Conservation (phyloP, 2,888 invertebrate genomes). For the Timema cristinae region DNA sequence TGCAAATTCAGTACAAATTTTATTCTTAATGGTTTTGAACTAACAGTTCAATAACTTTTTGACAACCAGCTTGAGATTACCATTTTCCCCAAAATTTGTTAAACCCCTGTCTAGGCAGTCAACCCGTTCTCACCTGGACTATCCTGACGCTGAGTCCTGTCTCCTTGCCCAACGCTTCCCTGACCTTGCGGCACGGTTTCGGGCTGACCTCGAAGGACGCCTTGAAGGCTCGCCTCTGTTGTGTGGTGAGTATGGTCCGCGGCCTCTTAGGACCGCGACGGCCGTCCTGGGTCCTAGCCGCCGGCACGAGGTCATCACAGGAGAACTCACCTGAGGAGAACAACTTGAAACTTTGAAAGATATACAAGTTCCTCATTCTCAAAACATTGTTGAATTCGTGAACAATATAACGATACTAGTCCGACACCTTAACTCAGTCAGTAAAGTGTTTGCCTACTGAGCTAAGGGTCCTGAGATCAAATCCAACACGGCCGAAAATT, state of each 20-base stretch:
- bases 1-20: too few species aligned
- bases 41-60: too few species aligned
- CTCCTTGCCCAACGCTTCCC: constrained; percentile 78
- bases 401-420: too few species aligned
- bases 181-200: constrained; percentile 76
- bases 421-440: too few species aligned
- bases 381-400: too few species aligned
- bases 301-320: constrained; percentile 56
- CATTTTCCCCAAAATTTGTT: too few species aligned
- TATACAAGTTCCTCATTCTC: not conserved
- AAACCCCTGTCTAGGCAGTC: not conserved
- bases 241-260: constrained; percentile 76
- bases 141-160: constrained; percentile 79
- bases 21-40: too few species aligned
- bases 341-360: constrained; percentile 31
- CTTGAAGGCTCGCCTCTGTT: constrained; percentile 78
- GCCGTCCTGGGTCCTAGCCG: constrained; percentile 58
- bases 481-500: too few species aligned
- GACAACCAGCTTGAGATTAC: too few species aligned
- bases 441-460: too few species aligned
- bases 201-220: constrained; percentile 81
- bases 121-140: constrained; percentile 60
- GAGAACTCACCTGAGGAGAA: constrained; percentile 49
- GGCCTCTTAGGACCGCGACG: constrained; percentile 75
- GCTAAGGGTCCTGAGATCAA: too few species aligned